Evolutionary conservation across 2,888 invertebrate genomes (phyloP).

Genomic region (Empis stercorea): DNA sequence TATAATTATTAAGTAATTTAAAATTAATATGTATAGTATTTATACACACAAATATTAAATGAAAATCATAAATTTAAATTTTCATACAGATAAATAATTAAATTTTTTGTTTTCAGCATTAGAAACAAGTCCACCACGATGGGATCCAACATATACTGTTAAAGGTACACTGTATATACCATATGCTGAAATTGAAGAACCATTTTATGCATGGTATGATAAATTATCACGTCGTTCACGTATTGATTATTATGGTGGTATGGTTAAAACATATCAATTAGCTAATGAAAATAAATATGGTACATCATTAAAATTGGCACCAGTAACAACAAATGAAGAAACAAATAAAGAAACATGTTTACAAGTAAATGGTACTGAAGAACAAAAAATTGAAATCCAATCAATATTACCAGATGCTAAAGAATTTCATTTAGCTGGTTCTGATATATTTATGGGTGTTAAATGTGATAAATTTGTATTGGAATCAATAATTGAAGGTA

Average conservation of each 20-base stretch:
- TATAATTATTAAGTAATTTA: no score
- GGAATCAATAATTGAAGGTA: constrained; percentile 55
- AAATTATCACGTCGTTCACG: constrained; percentile 59
- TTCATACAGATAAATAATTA: no score
- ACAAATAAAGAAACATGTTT: constrained; percentile 68
- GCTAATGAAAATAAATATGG: constrained; percentile 49
- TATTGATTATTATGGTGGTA: constrained; percentile 89
- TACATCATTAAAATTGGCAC: constrained; percentile 67
- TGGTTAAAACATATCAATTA: constrained; percentile 86
- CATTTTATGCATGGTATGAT: constrained; percentile 84
- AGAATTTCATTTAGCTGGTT: constrained; percentile 53
- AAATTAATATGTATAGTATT: no score
- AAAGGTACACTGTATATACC: constrained; percentile 74
- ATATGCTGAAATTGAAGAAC: constrained; percentile 86
- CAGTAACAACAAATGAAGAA: constrained; percentile 60
- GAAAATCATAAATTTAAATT: no score
- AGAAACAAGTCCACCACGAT: constrained; percentile 43
- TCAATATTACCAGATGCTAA: constrained; percentile 68
- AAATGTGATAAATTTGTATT: constrained; percentile 68
- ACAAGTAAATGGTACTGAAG: constrained; percentile 63
- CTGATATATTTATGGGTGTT: constrained; percentile 57
- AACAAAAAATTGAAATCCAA: constrained; percentile 52
- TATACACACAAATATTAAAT: no score
- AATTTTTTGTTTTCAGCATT: neutral
- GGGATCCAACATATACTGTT: constrained; percentile 60